Conservation (phyloP, 2,797 vertebrate species). For the Hylomyscus alleni region DNA sequence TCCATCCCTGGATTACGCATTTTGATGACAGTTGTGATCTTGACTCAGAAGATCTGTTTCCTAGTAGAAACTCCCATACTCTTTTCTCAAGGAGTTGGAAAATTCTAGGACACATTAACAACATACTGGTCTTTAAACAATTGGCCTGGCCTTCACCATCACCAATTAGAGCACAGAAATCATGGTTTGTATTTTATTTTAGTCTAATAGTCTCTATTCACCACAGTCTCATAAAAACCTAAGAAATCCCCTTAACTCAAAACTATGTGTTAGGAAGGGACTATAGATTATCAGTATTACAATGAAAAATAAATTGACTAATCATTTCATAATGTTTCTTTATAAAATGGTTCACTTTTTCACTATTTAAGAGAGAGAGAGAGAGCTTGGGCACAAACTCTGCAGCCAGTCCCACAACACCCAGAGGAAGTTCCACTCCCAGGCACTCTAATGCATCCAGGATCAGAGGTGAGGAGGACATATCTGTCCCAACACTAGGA, state of each 20-base stretch:
- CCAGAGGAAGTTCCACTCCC: no score
- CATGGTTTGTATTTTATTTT: not conserved
- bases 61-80: not conserved
- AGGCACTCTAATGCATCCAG: no score
- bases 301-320: not conserved
- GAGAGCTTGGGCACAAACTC: no score
- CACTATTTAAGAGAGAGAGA: not conserved
- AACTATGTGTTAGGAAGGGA: not conserved
- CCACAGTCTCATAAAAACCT: not conserved
- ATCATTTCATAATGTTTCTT: not conserved
- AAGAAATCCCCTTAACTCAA: not conserved
- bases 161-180: not conserved
- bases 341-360: not conserved
- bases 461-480: no score
- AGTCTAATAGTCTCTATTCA: not conserved
- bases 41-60: not conserved
- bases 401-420: no score
- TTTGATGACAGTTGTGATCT: not conserved
- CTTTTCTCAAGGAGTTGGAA: not conserved
- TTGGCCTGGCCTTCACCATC: not conserved
- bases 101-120: not conserved
- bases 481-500: no score
- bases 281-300: not conserved
- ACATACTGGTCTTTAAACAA: not conserved
- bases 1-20: not conserved